Conservation (phyloP, 92 coral and sea anemone species). For the Heteractis magnifica region DNA sequence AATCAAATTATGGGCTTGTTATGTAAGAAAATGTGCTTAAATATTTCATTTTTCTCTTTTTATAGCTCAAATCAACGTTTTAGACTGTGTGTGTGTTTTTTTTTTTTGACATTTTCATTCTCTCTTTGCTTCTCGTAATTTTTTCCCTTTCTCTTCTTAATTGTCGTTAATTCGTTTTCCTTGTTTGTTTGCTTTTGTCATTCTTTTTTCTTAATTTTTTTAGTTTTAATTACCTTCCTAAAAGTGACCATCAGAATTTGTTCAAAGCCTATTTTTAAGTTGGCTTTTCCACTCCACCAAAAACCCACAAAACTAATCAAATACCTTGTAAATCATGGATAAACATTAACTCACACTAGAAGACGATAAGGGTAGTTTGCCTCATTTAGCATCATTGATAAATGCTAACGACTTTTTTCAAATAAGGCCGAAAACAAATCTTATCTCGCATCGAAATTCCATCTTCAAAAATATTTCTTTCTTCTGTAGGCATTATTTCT, state of each 20-base stretch:
- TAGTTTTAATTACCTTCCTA: neutral
- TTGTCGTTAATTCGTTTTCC: neutral
- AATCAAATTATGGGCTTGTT: neutral
- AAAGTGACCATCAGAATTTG: neutral
- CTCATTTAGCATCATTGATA: neutral
- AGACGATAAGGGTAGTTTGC: neutral
- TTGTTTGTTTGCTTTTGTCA: neutral
- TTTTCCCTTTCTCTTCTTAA: neutral
- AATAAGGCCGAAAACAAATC: neutral
- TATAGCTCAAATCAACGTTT: neutral
- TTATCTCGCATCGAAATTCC: neutral
- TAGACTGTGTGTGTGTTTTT: neutral
- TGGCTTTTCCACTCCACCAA: neutral
- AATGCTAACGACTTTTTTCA: neutral
- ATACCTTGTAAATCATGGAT: neutral
- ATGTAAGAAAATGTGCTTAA: neutral
- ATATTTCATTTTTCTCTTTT: neutral
- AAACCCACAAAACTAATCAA: neutral
- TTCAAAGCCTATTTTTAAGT: neutral
- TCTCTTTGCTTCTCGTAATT: neutral
- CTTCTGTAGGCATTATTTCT: neutral
- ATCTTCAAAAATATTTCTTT: neutral
- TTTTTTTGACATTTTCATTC: neutral
- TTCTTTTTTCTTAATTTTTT: neutral
- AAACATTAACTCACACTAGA: neutral